Conservation (phyloP, 1,140 invertebrate species). For the Araneus ventricosus region DNA sequence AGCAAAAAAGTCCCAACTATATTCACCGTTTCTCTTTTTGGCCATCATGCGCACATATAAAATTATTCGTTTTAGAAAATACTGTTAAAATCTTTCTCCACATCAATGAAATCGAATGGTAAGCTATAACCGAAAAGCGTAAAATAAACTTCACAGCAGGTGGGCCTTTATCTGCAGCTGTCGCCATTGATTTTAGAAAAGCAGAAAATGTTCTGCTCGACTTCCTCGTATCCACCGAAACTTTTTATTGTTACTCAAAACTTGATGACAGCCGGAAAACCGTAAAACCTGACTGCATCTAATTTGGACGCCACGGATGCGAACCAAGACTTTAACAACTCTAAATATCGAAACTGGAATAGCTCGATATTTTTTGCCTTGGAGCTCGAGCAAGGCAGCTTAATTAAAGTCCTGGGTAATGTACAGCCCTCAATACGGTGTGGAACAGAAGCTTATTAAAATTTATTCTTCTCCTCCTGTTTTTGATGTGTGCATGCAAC, state of each 20-base stretch:
- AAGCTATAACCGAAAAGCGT: conserved; percentile 21
- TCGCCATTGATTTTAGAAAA: conserved; percentile 19
- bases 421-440: not conserved
- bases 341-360: not conserved
- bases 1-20: too few relatives aligned
- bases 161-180: conserved; percentile 24
- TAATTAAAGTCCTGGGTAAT: not conserved
- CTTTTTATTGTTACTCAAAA: conserved; percentile 35
- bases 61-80: not conserved
- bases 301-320: not conserved
- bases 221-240: not conserved
- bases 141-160: conserved; percentile 40
- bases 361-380: not conserved
- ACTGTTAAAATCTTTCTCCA: not conserved
- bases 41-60: not conserved
- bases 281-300: conserved; percentile 36
- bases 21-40: too few relatives aligned
- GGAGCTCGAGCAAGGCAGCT: not conserved
- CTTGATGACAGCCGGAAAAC: not conserved
- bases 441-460: not conserved
- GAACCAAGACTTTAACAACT: not conserved
- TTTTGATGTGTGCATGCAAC: not conserved
- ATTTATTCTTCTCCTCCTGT: not conserved
- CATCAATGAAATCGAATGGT: conserved; percentile 25
- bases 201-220: conserved; percentile 15